Conservation (phyloP, 2,113 vertebrate species). For the Brachirus orientalis region DNA sequence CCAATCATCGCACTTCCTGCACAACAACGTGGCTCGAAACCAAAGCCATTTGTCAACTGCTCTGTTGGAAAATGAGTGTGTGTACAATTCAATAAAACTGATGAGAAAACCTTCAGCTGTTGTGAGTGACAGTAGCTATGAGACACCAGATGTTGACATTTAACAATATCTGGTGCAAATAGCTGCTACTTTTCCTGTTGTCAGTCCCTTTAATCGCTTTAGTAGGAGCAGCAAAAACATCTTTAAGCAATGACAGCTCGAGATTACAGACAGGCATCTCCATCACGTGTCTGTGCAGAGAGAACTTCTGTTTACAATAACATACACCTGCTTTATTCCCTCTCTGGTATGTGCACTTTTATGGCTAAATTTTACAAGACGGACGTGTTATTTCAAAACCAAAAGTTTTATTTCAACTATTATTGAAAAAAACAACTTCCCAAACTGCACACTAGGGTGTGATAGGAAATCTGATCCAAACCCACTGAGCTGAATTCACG, state of each 20-base stretch:
- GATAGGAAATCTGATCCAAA: conserved; percentile 61
- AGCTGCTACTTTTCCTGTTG: conserved; percentile 14
- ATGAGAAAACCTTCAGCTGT: conserved; percentile 49
- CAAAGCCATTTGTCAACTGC: conserved; percentile 5
- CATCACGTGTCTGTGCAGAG: neutral
- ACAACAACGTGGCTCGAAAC: neutral
- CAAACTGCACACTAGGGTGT: conserved; percentile 54
- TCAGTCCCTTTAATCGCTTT: conserved; percentile 38
- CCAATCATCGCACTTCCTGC: neutral
- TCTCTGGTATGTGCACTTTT: conserved; percentile 1
- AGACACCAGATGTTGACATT: conserved; percentile 53
- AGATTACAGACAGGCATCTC: neutral
- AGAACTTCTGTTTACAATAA: neutral
- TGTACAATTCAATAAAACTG: neutral
- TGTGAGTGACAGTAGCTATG: conserved; percentile 49
- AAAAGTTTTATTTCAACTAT: conserved; percentile 49
- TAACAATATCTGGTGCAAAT: conserved; percentile 25
- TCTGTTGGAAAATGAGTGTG: neutral
- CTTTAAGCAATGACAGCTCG: neutral
- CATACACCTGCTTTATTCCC: neutral
- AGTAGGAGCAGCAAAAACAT: neutral
- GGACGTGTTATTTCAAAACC: conserved; percentile 48
- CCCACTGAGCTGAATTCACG: conserved; percentile 59
- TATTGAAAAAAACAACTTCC: conserved; percentile 36
- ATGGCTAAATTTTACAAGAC: conserved; percentile 10